phyloP scores from a whole-genome alignment of 92 coral and sea anemone genomes.

The Parazoanthus darwini region DNA sequence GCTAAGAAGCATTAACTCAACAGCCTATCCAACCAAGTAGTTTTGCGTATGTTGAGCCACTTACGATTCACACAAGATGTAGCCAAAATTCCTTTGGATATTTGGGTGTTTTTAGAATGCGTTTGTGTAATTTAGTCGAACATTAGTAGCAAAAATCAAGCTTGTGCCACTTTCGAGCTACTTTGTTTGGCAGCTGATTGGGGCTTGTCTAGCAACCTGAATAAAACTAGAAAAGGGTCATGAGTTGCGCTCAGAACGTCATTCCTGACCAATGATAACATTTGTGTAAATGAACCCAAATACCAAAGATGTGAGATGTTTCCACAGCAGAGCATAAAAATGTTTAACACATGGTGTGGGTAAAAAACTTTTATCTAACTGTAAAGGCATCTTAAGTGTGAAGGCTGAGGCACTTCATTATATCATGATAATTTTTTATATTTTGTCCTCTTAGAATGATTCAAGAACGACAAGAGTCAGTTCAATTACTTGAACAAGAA shows the following conservation, averaged over 20 bases:
- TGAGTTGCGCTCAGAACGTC: background rate
- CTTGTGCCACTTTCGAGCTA: no score
- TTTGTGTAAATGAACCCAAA: background rate
- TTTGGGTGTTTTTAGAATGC: background rate
- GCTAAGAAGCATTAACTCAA: background rate
- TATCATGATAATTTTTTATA: background rate
- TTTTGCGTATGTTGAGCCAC: background rate
- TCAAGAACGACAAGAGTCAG: slow-evolving; percentile 2
- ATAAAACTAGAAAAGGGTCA: background rate
- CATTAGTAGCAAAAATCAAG: background rate
- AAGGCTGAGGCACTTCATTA: background rate
- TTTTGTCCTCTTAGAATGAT: background rate
- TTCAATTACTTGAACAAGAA: background rate
- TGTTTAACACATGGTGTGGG: background rate
- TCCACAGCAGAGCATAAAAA: background rate
- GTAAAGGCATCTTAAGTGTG: background rate
- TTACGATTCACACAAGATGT: background rate
- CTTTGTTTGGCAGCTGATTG: background rate
- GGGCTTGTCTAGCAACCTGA: background rate
- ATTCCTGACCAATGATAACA: background rate
- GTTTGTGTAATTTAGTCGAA: no score
- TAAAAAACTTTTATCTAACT: background rate
- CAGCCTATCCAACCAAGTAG: background rate
- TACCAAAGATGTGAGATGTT: background rate
- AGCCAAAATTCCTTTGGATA: background rate